A percentile compares a stretch with the other conserved stretches of the same genome.
These are phyloP conservation scores for Acrocyrtus sp. DNA, from an alignment of 2,888 invertebrate genomes.

Conservation along the genomic window DNA sequence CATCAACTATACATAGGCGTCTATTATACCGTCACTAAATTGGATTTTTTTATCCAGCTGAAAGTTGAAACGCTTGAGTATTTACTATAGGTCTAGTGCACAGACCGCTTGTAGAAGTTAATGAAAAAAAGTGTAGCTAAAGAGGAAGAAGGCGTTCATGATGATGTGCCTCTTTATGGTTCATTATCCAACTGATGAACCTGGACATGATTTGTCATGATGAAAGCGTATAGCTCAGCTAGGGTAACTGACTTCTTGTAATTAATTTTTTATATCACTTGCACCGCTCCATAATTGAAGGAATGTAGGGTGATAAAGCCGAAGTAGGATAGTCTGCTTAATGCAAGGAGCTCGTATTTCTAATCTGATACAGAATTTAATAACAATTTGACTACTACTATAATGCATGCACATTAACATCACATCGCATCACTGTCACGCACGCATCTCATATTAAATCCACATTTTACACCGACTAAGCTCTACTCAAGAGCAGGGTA, in stretches of 20 bases:
- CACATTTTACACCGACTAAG: slow-evolving; percentile 30
- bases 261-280: slow-evolving; percentile 34
- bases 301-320: slow-evolving; percentile 1
- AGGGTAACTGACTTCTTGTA: slow-evolving; percentile 25
- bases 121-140: too few species aligned
- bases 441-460: slow-evolving; percentile 42
- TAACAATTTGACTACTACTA: too few species aligned
- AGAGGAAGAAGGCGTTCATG: too few species aligned
- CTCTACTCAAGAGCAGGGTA: too few species aligned
- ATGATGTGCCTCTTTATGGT: too few species aligned
- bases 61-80: too few species aligned
- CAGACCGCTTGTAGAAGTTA: too few species aligned
- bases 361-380: slow-evolving; percentile 8
- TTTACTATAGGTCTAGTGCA: too few species aligned
- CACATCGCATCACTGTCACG: slow-evolving; percentile 38
- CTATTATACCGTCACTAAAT: too few species aligned
- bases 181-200: slow-evolving; percentile 26
- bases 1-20: too few species aligned
- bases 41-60: too few species aligned
- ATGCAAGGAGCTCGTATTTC: slow-evolving; percentile 3
- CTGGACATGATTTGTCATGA: slow-evolving; percentile 35
- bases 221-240: neutral
- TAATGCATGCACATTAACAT: slow-evolving; percentile 19
- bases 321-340: slow-evolving; percentile 14
- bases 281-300: slow-evolving; percentile 29